Conservation (phyloP, 2,888 invertebrate species). For the Gibbula magus region DNA sequence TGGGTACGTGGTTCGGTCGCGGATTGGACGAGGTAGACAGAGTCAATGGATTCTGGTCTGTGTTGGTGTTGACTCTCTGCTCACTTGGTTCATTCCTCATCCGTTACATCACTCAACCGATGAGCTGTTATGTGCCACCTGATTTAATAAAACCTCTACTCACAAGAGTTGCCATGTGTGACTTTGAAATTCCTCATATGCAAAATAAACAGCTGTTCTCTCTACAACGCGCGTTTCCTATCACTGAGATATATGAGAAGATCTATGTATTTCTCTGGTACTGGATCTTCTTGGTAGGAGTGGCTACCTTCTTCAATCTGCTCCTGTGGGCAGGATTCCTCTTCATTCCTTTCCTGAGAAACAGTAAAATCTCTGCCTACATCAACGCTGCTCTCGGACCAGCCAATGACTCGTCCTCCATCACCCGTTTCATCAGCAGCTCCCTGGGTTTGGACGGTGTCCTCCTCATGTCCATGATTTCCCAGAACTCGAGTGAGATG, state of each 20-base stretch:
- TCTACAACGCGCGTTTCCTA: neutral
- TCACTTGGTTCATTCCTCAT: neutral
- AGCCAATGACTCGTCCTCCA: neutral
- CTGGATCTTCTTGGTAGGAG: neutral
- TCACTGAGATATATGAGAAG: neutral
- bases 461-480: neutral
- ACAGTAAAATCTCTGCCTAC: neutral
- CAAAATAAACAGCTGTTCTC: neutral
- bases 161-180: neutral
- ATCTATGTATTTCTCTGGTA: neutral
- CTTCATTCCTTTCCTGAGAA: neutral
- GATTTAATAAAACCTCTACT: neutral
- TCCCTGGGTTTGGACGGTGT: neutral
- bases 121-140: neutral
- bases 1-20: neutral
- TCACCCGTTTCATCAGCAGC: neutral
- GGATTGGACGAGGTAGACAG: neutral
- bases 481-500: neutral
- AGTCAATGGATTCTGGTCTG: constrained; percentile 4
- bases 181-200: neutral
- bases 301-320: neutral
- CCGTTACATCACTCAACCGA: neutral
- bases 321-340: neutral
- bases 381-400: neutral
- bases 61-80: neutral